Evolutionary conservation across 2,888 invertebrate species (phyloP), one percentile per base, ranked within the genome.

Genomic region (Troglohyphantes excavatus): DNA sequence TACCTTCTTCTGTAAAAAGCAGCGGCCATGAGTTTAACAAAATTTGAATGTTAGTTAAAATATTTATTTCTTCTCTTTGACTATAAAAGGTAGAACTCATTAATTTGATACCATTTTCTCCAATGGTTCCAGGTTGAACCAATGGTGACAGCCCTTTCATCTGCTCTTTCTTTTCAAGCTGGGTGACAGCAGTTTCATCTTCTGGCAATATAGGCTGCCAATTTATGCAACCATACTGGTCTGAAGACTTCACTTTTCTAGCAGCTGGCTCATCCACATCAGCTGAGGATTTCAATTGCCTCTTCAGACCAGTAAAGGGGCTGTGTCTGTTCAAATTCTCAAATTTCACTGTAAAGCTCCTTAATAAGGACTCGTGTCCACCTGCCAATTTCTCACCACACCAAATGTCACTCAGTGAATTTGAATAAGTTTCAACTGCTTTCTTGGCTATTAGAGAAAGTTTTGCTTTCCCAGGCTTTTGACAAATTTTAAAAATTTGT

Each of bases 151-250:
- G 17, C 1, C 39, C 0, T 19, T 43, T 19, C 43, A 72, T 43
- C 23, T 21, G 9, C 6, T 43, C 19, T 19, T 43, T 33, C 43
- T 72, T 72, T 19, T n/a, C 9, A 11, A 3, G 7, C 39, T 72
- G 72, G 1, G 72, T 39, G 2, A 43, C 72, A 11, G 2, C 9
- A 0, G 23, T 72, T 39, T 72, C 39, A 9, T 23, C 43, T 21
- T 11, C 43, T 43, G 72, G 72, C 39, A 72, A 26, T 9, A 27
- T 17, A 6, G 72, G 33, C 19, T 72, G 72, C 72, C 72, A 72
- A 21, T 72, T 72, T 3, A 72, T 19, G 13, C 72, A 72, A 7
- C 72, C 72, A 72, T 72, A 72, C 9, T 33, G 23, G 11, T 39
- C 33, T 9, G 72, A 72, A n/a, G n/a, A n/a, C n/a, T n/a, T n/a